Base-by-base conservation (phyloP, 2,888 invertebrate genomes). In the Eumacrocentrus americanus region DNA sequence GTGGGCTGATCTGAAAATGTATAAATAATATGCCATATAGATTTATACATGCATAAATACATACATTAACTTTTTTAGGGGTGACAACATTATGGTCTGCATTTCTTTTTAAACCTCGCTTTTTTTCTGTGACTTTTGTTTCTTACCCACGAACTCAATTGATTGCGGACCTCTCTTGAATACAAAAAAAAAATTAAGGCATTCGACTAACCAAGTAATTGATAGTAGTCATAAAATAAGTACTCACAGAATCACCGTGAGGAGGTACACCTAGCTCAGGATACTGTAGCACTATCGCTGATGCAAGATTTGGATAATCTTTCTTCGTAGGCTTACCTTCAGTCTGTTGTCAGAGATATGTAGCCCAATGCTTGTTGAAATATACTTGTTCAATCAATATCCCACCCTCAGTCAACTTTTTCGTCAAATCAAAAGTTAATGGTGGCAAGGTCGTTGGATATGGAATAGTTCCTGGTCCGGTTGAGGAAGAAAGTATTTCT, bases 251-350 rank as follows among this genome's bases (percentile, higher is more conserved):
- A n/a, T 14, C 16, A 12, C 18, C 48, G 1, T n/a, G 9, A 2
- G 29, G 11, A 7, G 18, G 11, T 11, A 16, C 18, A 12, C 11
- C 18, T 11, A 48, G 14, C 16, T 34, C 16, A 11, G 48, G 20
- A 7, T 34, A 48, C 6, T 5, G 18, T 18, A 6, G 1, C 7
- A 48, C 29, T 16, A 48, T 48, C 1, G 34, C 6, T 11, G 3
- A 7, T 2, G 48, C 48, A 6, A 48, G 16, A 14, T 48, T 48
- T 34, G 12, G 34, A 14, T 48, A 48, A 34, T 48, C 48, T n/a
- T 9, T 1, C 14, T 48, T 48, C 14, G 18, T 14, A 1, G 34
- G 48, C 7, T 14, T 11, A 16, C 48, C 48, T 14, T 7, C 29
- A 29, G 48, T 48, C 16, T 3, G 9, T 9, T 48, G 34, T 18